Base-by-base conservation (phyloP, 92 coral and sea anemone genomes). In the Anthopleura xanthogrammica region DNA sequence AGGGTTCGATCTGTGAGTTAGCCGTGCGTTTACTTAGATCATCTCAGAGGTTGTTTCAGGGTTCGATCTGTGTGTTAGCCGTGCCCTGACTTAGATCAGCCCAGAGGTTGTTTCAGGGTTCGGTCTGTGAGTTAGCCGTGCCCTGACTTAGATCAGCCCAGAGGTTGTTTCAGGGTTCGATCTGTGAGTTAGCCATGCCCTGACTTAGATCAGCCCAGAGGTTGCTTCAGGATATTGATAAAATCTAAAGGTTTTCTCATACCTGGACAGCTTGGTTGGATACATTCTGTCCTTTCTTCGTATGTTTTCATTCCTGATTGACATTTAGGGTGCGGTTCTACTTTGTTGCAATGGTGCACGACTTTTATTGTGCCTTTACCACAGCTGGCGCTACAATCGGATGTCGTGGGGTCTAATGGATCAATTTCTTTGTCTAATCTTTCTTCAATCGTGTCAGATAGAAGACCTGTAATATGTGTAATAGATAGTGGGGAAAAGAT, bases 231-330 rank as follows among this genome's bases (percentile, higher is more conserved):
- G 17, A 13, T 12, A 54, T 54, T 2, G 2, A 54, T 14, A 54
- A 11, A 14, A 14, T 11, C 11, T 54, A 13, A 62, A 62, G 29
- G 24, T 20, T 3, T 40, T 12, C 48, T 14, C 72, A 81, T 87
- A 92, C 98, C 98, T 83, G 99, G 98, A 54, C 99, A 97, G 52
- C 98, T 89, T 64, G 99, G 99, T 71, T 87, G 90, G 72, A 89
- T 87, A 64, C 99, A 97, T 17, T 95, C 95, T 29, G 88, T 87
- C 72, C 93, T 90, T 60, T 97, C 94, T 24, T 88, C 86, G 79
- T 79, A 86, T 23, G 87, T 81, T 72, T 92, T 90, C 73, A 87
- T 85, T 78, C 98, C 98, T 3, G 90, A 77, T 29, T 87, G 84
- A 84, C 99, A 97, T 60, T 81, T 82, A n/a, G 83, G 85, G 50